phyloP scores from a whole-genome alignment of 92 coral and sea anemone genomes.

The Muricea muricata region DNA sequence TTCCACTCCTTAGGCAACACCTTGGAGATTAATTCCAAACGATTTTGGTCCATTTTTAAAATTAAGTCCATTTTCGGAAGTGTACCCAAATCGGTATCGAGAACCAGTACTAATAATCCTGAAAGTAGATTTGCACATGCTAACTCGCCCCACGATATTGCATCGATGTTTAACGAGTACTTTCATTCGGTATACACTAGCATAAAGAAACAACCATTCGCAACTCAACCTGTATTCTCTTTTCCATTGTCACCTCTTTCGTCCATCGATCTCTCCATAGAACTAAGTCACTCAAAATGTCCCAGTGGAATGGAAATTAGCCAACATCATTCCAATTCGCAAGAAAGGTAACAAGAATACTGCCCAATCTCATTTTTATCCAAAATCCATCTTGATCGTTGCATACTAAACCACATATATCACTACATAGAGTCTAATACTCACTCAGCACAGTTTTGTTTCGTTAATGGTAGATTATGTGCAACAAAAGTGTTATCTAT shows the following conservation, averaged over 20 bases:
- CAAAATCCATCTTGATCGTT: conserved; percentile 46
- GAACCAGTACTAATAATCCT: background rate
- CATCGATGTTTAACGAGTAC: background rate
- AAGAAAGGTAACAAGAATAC: conserved; percentile 55
- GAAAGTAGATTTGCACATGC: conserved; percentile 3
- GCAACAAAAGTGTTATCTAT: no score
- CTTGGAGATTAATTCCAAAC: background rate
- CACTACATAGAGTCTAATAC: conserved; percentile 1
- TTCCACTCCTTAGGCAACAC: background rate
- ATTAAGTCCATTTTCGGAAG: conserved; percentile 3
- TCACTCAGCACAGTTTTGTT: conserved; percentile 47
- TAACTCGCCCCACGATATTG: background rate
- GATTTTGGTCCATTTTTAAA: conserved; percentile 7
- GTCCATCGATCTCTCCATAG: background rate
- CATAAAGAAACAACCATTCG: background rate
- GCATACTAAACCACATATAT: background rate
- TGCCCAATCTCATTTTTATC: conserved; percentile 46
- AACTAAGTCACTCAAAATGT: conserved; percentile 32
- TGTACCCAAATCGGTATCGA: background rate
- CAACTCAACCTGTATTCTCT: background rate
- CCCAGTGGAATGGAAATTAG: conserved; percentile 64
- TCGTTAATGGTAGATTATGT: conserved; percentile 32
- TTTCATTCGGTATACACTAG: background rate
- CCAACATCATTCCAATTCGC: conserved; percentile 46
- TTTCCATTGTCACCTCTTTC: background rate